Evolutionary conservation across 2,888 invertebrate species (phyloP).

Genomic region (Drosophila meridiana): DNA sequence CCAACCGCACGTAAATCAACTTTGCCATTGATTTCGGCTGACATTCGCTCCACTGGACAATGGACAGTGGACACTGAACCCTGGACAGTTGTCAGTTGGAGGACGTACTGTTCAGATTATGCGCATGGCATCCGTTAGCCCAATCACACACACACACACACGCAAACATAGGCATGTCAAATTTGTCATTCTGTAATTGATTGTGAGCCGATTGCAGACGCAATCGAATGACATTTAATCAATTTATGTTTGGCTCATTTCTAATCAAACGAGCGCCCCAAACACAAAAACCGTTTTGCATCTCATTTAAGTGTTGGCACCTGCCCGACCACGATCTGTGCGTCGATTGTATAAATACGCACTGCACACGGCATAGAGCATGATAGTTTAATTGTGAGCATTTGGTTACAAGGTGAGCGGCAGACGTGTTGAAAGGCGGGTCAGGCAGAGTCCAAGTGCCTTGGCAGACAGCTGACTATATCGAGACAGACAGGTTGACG

Average conservation of each 20-base stretch:
- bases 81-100: slow-evolving; percentile 28
- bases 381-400: slow-evolving; percentile 14
- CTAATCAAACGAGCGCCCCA: slow-evolving; percentile 35
- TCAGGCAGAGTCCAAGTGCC: slow-evolving; percentile 55
- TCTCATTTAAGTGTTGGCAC: slow-evolving; percentile 39
- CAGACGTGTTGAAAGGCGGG: slow-evolving; percentile 69
- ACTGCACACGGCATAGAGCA: not conserved
- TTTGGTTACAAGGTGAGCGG: slow-evolving; percentile 62
- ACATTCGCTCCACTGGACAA: slow-evolving; percentile 29
- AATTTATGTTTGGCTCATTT: slow-evolving; percentile 62
- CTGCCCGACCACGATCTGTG: slow-evolving; percentile 31
- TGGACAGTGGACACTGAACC: slow-evolving; percentile 24
- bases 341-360: slow-evolving; percentile 45
- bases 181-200: slow-evolving; percentile 75
- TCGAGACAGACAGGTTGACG: slow-evolving; percentile 22
- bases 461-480: slow-evolving; percentile 52
- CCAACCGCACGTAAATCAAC: slow-evolving; percentile 76
- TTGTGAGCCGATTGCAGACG: slow-evolving; percentile 61
- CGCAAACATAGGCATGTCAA: slow-evolving; percentile 54
- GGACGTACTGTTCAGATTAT: slow-evolving; percentile 74
- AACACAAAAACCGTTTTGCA: slow-evolving; percentile 15
- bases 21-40: slow-evolving; percentile 74
- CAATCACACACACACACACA: slow-evolving; percentile 32
- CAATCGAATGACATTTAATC: slow-evolving; percentile 69
- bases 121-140: slow-evolving; percentile 51